Percentiles rank a stretch among this genome's conserved stretches.
Evolutionary conservation across 2,888 invertebrate species (phyloP).

Genomic region (Epinotia ramella): DNA sequence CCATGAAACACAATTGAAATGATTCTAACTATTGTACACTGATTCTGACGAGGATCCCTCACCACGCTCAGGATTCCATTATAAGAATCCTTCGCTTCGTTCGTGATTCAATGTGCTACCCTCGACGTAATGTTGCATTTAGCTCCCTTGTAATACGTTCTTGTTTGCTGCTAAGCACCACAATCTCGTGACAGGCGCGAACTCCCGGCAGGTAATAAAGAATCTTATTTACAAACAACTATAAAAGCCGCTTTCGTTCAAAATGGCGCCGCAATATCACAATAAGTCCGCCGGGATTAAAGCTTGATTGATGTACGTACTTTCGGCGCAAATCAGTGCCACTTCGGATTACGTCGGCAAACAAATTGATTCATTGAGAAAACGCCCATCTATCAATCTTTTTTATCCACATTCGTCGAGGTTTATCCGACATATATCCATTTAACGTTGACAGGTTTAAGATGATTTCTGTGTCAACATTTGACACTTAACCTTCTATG

Average conservation of each 20-base stretch:
- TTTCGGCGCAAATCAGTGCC: conserved; percentile 19
- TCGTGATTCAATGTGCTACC: too few species aligned
- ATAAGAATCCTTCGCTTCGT: too few species aligned
- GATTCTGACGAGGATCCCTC: too few species aligned
- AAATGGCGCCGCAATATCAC: conserved; percentile 23
- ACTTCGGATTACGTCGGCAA: conserved; percentile 15
- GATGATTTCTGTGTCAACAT: conserved; percentile 9
- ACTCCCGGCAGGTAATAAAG: background rate
- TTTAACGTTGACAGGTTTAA: conserved; percentile 19
- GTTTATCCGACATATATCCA: conserved; percentile 27
- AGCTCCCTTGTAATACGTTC: too few species aligned
- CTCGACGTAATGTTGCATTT: too few species aligned
- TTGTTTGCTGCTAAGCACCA: background rate
- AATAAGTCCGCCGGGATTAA: conserved; percentile 27
- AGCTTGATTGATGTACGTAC: conserved; percentile 27
- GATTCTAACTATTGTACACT: too few species aligned
- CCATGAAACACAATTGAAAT: too few species aligned
- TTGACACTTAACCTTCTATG: background rate
- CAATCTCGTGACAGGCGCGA: background rate
- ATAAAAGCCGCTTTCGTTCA: conserved; percentile 3
- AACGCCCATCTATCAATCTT: conserved; percentile 24
- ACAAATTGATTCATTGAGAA: conserved; percentile 33
- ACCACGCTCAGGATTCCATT: too few species aligned
- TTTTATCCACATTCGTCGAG: background rate
- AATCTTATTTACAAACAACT: conserved; percentile 22